phyloP scores from a whole-genome alignment of 2,797 vertebrate genomes.

The Channa striata region DNA sequence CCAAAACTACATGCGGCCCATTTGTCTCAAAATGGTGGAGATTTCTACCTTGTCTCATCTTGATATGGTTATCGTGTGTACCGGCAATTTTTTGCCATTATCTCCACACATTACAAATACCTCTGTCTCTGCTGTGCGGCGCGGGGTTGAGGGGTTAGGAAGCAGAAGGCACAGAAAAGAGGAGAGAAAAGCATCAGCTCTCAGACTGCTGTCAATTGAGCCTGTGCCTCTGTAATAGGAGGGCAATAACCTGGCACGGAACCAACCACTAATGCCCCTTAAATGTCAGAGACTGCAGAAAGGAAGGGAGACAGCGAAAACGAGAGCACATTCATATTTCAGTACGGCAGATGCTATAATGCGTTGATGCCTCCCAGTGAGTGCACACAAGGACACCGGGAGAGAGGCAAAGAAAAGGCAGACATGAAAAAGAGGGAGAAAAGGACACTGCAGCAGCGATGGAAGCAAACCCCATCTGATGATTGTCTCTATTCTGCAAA shows the following conservation, averaged over 20 bases:
- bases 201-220: slow-evolving; percentile 66
- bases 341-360: slow-evolving; percentile 70
- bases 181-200: slow-evolving; percentile 61
- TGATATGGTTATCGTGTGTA: slow-evolving; percentile 36
- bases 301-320: slow-evolving; percentile 63
- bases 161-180: slow-evolving; percentile 54
- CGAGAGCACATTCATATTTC: slow-evolving; percentile 78
- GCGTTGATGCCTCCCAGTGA: slow-evolving; percentile 52
- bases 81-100: slow-evolving; percentile 35
- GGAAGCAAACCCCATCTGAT: slow-evolving; percentile 65
- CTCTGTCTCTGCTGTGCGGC: slow-evolving; percentile 35
- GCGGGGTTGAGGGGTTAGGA: slow-evolving; percentile 56
- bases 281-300: slow-evolving; percentile 79
- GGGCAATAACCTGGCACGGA: slow-evolving; percentile 71
- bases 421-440: slow-evolving; percentile 40
- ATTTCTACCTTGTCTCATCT: slow-evolving; percentile 34
- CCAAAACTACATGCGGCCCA: slow-evolving; percentile 57
- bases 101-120: slow-evolving; percentile 38
- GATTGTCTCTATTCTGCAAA: slow-evolving; percentile 65
- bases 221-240: slow-evolving; percentile 61
- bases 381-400: slow-evolving; percentile 57
- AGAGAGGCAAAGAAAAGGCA: slow-evolving; percentile 31
- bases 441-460: slow-evolving; percentile 48
- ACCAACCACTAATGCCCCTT: slow-evolving; percentile 81
- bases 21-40: slow-evolving; percentile 32